Evolutionary conservation across 2,888 invertebrate genomes (phyloP).

Genomic region (Acanthococcus lagerstroemiae): DNA sequence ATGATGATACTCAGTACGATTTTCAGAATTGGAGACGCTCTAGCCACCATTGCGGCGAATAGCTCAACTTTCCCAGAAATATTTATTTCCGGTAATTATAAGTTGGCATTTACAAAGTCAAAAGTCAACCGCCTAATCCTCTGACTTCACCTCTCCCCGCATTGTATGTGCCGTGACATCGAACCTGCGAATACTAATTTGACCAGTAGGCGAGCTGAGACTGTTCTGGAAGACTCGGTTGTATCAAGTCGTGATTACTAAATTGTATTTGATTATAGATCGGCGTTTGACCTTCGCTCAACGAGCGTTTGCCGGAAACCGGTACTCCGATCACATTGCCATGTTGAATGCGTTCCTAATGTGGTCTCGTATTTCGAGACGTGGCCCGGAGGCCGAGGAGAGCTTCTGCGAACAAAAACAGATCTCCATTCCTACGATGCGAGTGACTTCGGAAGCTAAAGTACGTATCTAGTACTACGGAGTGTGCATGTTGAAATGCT

Average conservation of each 20-base stretch:
- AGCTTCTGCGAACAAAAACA: constrained; percentile 87
- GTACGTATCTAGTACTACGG: constrained; percentile 38
- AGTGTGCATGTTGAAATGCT: not conserved
- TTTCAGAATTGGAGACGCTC: constrained; percentile 79
- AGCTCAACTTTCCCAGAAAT: constrained; percentile 50
- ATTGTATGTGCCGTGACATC: too few relatives aligned
- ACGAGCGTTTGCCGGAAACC: constrained; percentile 70
- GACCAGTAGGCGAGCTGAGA: too few relatives aligned
- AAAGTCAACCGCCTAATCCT: too few relatives aligned
- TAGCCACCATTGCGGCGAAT: constrained; percentile 89
- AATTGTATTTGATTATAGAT: constrained; percentile 38
- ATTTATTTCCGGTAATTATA: constrained; percentile 32
- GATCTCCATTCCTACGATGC: constrained; percentile 75
- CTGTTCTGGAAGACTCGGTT: not conserved
- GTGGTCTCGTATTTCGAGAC: constrained; percentile 48
- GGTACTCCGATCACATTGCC: constrained; percentile 90
- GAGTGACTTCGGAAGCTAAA: constrained; percentile 87
- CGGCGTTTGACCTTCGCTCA: constrained; percentile 73
- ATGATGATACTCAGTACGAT: constrained; percentile 93
- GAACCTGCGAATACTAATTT: too few relatives aligned
- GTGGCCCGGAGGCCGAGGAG: constrained; percentile 57
- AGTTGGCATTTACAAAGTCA: too few relatives aligned
- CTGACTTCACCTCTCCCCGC: too few relatives aligned
- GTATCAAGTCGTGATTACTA: not conserved
- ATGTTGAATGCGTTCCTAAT: constrained; percentile 82